phyloP scores from a whole-genome alignment of 2,797 vertebrate species.

The Myripristis murdjan region DNA sequence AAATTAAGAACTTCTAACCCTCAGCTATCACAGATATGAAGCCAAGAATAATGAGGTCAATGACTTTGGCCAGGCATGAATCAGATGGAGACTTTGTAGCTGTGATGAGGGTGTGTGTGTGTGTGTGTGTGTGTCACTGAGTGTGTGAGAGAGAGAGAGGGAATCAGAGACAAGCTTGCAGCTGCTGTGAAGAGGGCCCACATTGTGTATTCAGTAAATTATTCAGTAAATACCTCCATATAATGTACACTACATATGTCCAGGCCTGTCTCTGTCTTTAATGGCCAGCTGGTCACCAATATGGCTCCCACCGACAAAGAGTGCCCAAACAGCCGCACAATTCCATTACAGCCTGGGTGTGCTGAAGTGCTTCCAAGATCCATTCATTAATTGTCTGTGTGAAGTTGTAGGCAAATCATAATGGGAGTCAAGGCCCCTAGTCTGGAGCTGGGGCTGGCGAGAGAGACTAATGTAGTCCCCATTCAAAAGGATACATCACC shows the following conservation, averaged over 20 bases:
- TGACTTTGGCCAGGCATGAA: slow-evolving; percentile 81
- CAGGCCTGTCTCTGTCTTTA: slow-evolving; percentile 83
- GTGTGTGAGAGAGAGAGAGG: slow-evolving; percentile 30
- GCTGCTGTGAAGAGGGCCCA: slow-evolving; percentile 78
- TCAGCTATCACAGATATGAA: slow-evolving; percentile 72
- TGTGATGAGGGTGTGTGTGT: slow-evolving; percentile 29
- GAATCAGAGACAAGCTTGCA: slow-evolving; percentile 77
- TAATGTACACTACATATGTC: slow-evolving; percentile 90
- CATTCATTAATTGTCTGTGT: slow-evolving; percentile 88
- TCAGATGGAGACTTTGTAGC: slow-evolving; percentile 62
- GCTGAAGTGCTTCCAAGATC: slow-evolving; percentile 85
- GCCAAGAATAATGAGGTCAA: slow-evolving; percentile 82
- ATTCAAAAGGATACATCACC: slow-evolving; percentile 87
- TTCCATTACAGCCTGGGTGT: slow-evolving; percentile 82
- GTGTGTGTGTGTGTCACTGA: slow-evolving; percentile 25
- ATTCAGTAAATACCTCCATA: slow-evolving; percentile 88
- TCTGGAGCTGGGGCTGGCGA: slow-evolving; percentile 72
- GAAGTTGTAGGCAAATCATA: slow-evolving; percentile 86
- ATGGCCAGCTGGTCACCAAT: slow-evolving; percentile 91
- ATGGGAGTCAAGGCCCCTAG: slow-evolving; percentile 82
- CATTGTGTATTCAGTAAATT: slow-evolving; percentile 87
- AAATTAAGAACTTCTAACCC: slow-evolving; percentile 67
- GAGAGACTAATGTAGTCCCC: slow-evolving; percentile 82
- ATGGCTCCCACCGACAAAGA: slow-evolving; percentile 84
- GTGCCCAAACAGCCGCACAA: slow-evolving; percentile 80